A percentile compares a stretch with the other conserved stretches of the same genome.
Conservation (phyloP, 2,113 vertebrate species). For the Colossoma macropomum region DNA sequence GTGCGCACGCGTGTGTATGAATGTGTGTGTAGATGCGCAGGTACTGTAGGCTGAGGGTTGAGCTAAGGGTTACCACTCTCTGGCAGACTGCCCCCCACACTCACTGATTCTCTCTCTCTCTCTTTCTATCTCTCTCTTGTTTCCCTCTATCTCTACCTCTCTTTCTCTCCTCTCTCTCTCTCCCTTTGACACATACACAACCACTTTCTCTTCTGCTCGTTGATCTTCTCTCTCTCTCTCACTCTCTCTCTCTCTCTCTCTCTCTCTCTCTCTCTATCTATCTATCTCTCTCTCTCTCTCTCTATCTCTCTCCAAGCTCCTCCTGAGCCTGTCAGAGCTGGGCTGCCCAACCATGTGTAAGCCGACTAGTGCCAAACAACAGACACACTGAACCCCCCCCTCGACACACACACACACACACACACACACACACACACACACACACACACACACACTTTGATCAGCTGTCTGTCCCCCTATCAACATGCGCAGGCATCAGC, state of each 20-base stretch:
- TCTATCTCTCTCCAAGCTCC: constrained; percentile 35
- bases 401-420: constrained; percentile 23
- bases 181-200: not conserved
- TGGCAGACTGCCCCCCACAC: constrained; percentile 52
- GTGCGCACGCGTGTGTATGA: constrained; percentile 10
- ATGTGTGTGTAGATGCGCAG: constrained; percentile 42
- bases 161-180: constrained; percentile 4
- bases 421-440: constrained; percentile 28
- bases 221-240: constrained; percentile 2
- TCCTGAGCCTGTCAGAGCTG: constrained; percentile 52
- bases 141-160: constrained; percentile 36
- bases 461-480: constrained; percentile 60
- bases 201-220: constrained; percentile 35
- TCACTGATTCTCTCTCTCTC: constrained; percentile 29
- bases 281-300: constrained; percentile 33
- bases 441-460: constrained; percentile 42
- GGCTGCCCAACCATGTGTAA: constrained; percentile 60
- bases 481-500: constrained; percentile 54
- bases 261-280: constrained; percentile 13
- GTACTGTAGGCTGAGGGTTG: constrained; percentile 60
- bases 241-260: constrained; percentile 14
- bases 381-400: constrained; percentile 39
- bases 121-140: not conserved
- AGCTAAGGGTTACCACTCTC: constrained; percentile 60
- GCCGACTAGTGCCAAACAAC: constrained; percentile 56